These are phyloP conservation scores for Oxytorus armatus DNA, from an alignment of 2,888 invertebrate genomes.

Conservation along the genomic window DNA sequence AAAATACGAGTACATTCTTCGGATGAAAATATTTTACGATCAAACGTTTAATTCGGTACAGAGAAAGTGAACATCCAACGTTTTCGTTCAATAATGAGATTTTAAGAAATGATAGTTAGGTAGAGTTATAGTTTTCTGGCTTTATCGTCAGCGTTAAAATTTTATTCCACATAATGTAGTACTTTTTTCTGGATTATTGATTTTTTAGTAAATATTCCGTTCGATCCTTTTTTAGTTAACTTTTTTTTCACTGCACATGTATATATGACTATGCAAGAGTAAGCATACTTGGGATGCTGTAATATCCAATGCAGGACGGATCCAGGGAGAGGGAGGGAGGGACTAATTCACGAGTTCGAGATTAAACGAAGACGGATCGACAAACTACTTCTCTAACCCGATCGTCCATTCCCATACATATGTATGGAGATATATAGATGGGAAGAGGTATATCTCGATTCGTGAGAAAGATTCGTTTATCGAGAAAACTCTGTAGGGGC, in stretches of 20 bases:
- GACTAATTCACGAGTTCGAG: slow-evolving; percentile 37
- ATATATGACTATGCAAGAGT: neutral
- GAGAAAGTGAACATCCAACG: neutral
- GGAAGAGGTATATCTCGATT: slow-evolving; percentile 16
- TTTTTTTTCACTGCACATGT: neutral
- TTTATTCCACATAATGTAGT: neutral
- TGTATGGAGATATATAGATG: slow-evolving; percentile 3
- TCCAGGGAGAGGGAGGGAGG: neutral
- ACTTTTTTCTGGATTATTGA: neutral
- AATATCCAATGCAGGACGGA: neutral
- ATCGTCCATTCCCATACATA: slow-evolving; percentile 7
- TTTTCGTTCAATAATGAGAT: neutral
- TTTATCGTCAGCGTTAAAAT: neutral
- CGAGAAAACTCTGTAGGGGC: slow-evolving; percentile 31
- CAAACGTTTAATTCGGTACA: neutral
- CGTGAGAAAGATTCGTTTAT: slow-evolving; percentile 44
- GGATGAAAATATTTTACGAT: neutral
- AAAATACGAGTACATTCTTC: neutral
- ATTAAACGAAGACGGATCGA: slow-evolving; percentile 59
- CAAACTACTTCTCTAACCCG: slow-evolving; percentile 29
- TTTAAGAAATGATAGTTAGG: neutral
- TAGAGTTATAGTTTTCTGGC: neutral
- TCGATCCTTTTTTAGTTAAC: neutral
- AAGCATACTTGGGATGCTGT: neutral
- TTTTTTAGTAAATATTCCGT: neutral